Base-by-base conservation (phyloP, 1,140 invertebrate species). In the Drosophila ironensis region DNA sequence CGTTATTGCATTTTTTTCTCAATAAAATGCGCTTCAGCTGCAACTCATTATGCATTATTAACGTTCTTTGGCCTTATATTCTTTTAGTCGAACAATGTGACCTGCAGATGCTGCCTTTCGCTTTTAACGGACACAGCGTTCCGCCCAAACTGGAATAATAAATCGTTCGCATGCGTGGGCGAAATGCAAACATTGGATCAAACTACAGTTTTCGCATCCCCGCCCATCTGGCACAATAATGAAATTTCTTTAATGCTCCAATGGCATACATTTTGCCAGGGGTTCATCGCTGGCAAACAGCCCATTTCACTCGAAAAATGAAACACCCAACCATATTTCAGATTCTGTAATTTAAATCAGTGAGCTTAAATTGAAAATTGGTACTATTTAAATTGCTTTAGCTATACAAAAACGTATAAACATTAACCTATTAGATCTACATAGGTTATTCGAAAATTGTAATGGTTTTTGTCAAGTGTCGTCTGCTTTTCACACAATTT, bases 41-140 rank as follows among this genome's bases (percentile, higher is more conserved):
- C 50, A 46, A 51, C 78, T 82, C 72, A 76, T 82, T 76, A 74
- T 53, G 46, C 57, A 69, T 56, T 73, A 77, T 77, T 77, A 77
- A 82, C 59, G 47, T 44, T 60, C 8, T 45, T 44, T 47, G 33
- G 12, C 37, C 4, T 16, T n/a, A 20, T 24, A 33, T 57, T 70
- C 22, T 48, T 30, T 52, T 22, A 28, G 40, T 45, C 56, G 17
- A 47, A 60, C 48, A 37, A 30, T 60, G 40, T 45, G 53, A 53
- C 44, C 27, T 25, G 45, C 72, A 70, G 63, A 41, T 75, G 72
- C 47, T 72, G 45, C 35, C 19, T 24, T 22, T 52, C 19, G 53
- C 35, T 69, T 72, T 56, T 38, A 38, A 51, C 46, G 41, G 27
- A 35, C 53, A 46, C 47, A 82, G 84, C 78, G 73, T 82, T 84